Percentiles rank a stretch among this genome's conserved stretches.
Evolutionary conservation across 2,888 invertebrate genomes (phyloP).

Genomic region (Protonemura montana): DNA sequence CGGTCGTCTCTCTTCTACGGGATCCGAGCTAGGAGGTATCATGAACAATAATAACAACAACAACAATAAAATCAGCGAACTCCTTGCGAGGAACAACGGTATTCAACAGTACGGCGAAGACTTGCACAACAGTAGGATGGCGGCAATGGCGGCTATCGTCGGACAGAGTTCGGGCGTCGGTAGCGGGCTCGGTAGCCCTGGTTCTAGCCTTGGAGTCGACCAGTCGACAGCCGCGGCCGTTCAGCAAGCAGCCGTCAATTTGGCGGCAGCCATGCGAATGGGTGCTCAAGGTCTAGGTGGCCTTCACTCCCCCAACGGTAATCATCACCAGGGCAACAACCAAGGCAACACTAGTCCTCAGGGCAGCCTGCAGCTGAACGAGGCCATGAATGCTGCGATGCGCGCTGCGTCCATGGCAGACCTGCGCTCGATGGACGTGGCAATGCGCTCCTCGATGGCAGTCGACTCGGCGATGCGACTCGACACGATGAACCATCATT

Average conservation of each 20-base stretch:
- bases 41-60: constrained; percentile 50
- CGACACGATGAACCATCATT: constrained; percentile 53
- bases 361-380: constrained; percentile 52
- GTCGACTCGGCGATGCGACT: constrained; percentile 58
- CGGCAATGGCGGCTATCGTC: constrained; percentile 59
- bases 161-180: constrained; percentile 50
- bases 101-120: constrained; percentile 69
- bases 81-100: constrained; percentile 64
- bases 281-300: constrained; percentile 51
- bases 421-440: constrained; percentile 60
- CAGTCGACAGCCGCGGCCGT: constrained; percentile 65
- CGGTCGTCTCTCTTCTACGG: constrained; percentile 74
- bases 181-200: constrained; percentile 68
- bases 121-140: constrained; percentile 61
- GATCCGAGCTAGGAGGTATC: constrained; percentile 52
- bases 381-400: constrained; percentile 66
- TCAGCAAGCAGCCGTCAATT: constrained; percentile 77
- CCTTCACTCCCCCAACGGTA: constrained; percentile 50
- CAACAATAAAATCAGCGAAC: constrained; percentile 57
- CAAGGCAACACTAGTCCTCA: constrained; percentile 51
- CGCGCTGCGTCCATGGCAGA: constrained; percentile 67
- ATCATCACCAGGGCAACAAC: constrained; percentile 52
- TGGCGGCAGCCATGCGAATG: constrained; percentile 76
- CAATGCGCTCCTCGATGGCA: constrained; percentile 60
- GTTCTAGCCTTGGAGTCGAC: constrained; percentile 65